Evolutionary conservation across 2,888 invertebrate genomes (phyloP), one percentile per base, ranked within the genome.

Genomic region (Zaprionus bogoriensis): DNA sequence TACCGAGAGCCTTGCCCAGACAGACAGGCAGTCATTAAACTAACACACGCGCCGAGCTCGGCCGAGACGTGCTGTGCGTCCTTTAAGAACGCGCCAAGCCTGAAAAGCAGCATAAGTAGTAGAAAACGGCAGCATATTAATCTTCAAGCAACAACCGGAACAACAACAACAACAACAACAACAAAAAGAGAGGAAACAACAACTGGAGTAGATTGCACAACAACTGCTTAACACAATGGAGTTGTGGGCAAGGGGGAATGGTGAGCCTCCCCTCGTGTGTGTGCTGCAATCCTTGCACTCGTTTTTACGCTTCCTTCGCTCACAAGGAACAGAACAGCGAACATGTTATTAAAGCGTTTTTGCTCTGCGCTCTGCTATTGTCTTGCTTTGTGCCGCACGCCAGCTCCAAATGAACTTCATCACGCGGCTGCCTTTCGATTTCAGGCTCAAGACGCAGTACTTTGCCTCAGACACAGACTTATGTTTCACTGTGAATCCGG

Each of bases 41-140:
- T 52, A 58, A 61, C 51, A 6, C 45, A 58, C 47, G 61, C 66
- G 66, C 5, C 23, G 4, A 47, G 20, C 45, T 60, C 51, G 55
- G 52, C 61, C 53, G 58, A 36, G 58, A 79, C 74, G 74, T 71
- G 74, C 68, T 39, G 61, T 61, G 58, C 52, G 67, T 74, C 71
- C 71, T 74, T 64, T 72, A 64, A 77, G 74, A 61, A 63, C 45
- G 30, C 47, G 65, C 60, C 52, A 57, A 60, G 65, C 71, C 52
- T 76, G 78, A 84, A 78, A 76, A 81, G 71, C 84, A 81, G 76
- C 81, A 81, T 81, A 84, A 82, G 82, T 79, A 81, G 77, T 78
- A 65, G 79, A 84, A 82, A 77, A 73, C 74, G 77, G 77, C 79
- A 82, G 85, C 84, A 78, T 84, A 82, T 82, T 84, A 82, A 82